These are phyloP conservation scores for Phyllotreta striolata DNA, from an alignment of 2,888 invertebrate species.

Conservation along the genomic window DNA sequence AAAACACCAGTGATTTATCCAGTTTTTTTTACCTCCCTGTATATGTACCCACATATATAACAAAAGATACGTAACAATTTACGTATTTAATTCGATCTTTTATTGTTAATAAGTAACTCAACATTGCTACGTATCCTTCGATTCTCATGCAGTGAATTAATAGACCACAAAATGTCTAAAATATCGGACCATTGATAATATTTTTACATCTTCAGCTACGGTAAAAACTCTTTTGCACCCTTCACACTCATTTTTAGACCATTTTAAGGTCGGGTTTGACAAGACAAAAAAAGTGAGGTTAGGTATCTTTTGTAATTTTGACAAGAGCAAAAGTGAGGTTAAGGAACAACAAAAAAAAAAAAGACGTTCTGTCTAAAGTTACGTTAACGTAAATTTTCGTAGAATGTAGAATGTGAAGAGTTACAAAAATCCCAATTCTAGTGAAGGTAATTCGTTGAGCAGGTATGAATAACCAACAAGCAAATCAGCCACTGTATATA, in stretches of 20 bases:
- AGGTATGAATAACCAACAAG: slow-evolving; percentile 62
- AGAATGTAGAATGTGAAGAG: slow-evolving; percentile 51
- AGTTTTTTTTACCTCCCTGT: slow-evolving; percentile 57
- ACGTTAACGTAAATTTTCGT: too few relatives aligned
- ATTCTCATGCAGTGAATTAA: slow-evolving; percentile 58
- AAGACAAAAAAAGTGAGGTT: slow-evolving; percentile 1
- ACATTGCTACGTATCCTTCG: slow-evolving; percentile 55
- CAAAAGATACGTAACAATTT: slow-evolving; percentile 58
- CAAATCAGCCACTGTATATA: slow-evolving; percentile 62
- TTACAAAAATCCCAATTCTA: slow-evolving; percentile 60
- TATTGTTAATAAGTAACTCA: background rate
- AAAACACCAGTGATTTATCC: slow-evolving; percentile 61
- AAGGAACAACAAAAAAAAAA: too few relatives aligned
- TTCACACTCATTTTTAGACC: slow-evolving; percentile 49
- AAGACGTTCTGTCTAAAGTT: too few relatives aligned
- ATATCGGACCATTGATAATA: slow-evolving; percentile 61
- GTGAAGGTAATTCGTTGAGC: slow-evolving; percentile 64
- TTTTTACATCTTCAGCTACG: slow-evolving; percentile 61
- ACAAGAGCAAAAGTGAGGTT: too few relatives aligned
- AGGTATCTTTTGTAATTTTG: background rate
- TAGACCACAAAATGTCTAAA: slow-evolving; percentile 60
- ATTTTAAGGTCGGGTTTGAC: background rate
- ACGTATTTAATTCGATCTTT: slow-evolving; percentile 2
- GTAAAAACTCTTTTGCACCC: slow-evolving; percentile 54
- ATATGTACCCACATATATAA: slow-evolving; percentile 58